Evolutionary conservation across 2,113 vertebrate genomes (phyloP), one percentile per base, ranked within the genome.

Genomic region (Orycteropus afer): DNA sequence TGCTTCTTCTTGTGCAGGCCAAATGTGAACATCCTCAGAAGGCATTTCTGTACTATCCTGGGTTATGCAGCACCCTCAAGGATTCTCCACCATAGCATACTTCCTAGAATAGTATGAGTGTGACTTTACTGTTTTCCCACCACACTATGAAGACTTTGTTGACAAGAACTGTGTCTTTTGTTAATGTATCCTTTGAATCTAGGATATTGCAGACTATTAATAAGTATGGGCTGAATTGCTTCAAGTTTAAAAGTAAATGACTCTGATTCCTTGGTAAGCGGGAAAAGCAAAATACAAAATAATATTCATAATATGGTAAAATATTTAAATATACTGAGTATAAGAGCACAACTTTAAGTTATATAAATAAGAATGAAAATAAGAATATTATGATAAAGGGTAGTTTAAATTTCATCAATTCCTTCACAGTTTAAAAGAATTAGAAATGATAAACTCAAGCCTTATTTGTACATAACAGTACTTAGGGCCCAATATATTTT

Each of bases 361-460:
- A 0, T 27, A 78, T 22, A 76, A 83, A 86, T 18, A 37, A 78
- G 9, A 42, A 55, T 55, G 2, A 89, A 77, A 45, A 76, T 61
- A 1, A 87, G 69, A 92, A 77, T 55, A 5, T 47, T 73, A 73
- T 7, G 4, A 71, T 90, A 89, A 13, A 85, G 22, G 55, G 17
- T 61, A 76, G 42, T 90, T 86, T 91, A 61, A 45, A 55, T 86
- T 61, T 86, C 53, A 86, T 23, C 4, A 89, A 83, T 69, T 90
- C 20, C 3, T 81, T 89, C 25, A 80, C 4, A 67, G 3, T 42
- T 57, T 11, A 90, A 77, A 47, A 34, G 91, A 88, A 59, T 47
- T 65, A n/a, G 6, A 47, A 79, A 23, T 57, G 3, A 81, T 67
- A 40, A 79, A 13, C 20, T 93, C 37, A 90, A 49, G 37, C 79